Base-by-base conservation (phyloP, 1,140 invertebrate species). In the Parasteatoda tepidariorum region DNA sequence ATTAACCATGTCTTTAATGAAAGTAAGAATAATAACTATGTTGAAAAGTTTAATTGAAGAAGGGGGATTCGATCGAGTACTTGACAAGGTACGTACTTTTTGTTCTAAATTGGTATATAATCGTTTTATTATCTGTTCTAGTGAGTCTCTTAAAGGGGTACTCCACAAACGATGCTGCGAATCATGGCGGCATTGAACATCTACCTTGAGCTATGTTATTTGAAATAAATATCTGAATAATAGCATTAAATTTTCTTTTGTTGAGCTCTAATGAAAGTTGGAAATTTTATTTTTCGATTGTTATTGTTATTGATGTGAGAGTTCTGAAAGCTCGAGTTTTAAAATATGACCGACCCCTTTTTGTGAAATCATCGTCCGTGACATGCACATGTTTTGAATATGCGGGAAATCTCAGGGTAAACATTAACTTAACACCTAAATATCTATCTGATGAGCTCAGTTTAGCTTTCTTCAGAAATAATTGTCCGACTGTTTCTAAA, bases 1-100 rank as follows among this genome's bases (percentile, higher is more conserved):
- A 31, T 26, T 71, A 28, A 71, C 78, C 66, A 82, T 82, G 78
- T 82, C 78, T 66, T 31, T 82, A 13, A 84, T 84, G 73, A 75
- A 70, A 79, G 73, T 57, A 11, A 73, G 68, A 41, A 79, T 55
- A 34, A 79, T 71, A 24, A 79, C 67, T 66, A 81, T 79, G 73
- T 33, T 84, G 13, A 84, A 84, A 57, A 64, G 22, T 18, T 64
- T 79, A 73, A 79, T 84, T 28, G 84, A 79, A 28, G 62, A 73
- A 57, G 68, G 68, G 30, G 87, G 88, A 57, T 91, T 90, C 84
- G 91, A 90, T 64, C 86, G 86, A 15, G 89, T 90, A 68, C 85
- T 91, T 28, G 89, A 90, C 84, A 91, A 91, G 86, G 92, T 92
- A 85, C 88, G 85, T 18, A 4, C 1, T 13, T 18, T 48, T 48